phyloP scores from a whole-genome alignment of 2,888 invertebrate species.

The Drosophila buzzatii region DNA sequence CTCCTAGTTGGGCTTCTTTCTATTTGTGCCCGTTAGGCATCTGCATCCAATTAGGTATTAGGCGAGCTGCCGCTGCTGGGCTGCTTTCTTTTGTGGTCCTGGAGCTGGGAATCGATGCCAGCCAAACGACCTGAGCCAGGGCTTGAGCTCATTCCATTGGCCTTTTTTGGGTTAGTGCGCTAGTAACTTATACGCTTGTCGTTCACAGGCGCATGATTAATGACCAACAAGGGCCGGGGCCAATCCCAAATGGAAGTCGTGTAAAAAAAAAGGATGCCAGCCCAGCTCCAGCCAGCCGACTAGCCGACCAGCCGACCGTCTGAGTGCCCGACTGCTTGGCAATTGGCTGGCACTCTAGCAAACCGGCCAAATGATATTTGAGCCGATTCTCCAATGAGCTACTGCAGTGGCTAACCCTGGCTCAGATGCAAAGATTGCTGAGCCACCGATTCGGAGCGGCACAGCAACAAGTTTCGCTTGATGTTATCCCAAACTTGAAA shows the following conservation, averaged over 20 bases:
- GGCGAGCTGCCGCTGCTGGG: slow-evolving; percentile 46
- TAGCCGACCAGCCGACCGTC: slow-evolving; percentile 14
- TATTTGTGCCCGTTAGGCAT: slow-evolving; percentile 58
- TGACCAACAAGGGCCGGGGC: slow-evolving; percentile 83
- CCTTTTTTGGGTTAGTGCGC: slow-evolving; percentile 79
- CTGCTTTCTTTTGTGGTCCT: slow-evolving; percentile 53
- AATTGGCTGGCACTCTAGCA: slow-evolving; percentile 61
- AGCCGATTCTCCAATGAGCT: slow-evolving; percentile 73
- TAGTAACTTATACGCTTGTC: slow-evolving; percentile 81
- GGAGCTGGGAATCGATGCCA: slow-evolving; percentile 12
- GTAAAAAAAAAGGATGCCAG: slow-evolving; percentile 57
- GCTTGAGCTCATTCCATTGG: slow-evolving; percentile 64
- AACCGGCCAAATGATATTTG: slow-evolving; percentile 58
- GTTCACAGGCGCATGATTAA: slow-evolving; percentile 83
- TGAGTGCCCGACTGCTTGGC: slow-evolving; percentile 31
- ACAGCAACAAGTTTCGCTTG: slow-evolving; percentile 30
- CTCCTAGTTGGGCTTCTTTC: slow-evolving; percentile 28
- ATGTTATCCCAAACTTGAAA: slow-evolving; percentile 11
- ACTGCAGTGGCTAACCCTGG: slow-evolving; percentile 60
- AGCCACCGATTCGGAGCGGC: slow-evolving; percentile 26
- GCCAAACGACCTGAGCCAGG: slow-evolving; percentile 42
- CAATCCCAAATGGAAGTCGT: slow-evolving; percentile 65
- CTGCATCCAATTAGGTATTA: slow-evolving; percentile 80
- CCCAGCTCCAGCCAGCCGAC: slow-evolving; percentile 22
- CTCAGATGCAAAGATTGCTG: slow-evolving; percentile 45